Conservation (phyloP, 37 sponge, comb jelly and placozoan species). For the Aphrocallistes beatrix region DNA sequence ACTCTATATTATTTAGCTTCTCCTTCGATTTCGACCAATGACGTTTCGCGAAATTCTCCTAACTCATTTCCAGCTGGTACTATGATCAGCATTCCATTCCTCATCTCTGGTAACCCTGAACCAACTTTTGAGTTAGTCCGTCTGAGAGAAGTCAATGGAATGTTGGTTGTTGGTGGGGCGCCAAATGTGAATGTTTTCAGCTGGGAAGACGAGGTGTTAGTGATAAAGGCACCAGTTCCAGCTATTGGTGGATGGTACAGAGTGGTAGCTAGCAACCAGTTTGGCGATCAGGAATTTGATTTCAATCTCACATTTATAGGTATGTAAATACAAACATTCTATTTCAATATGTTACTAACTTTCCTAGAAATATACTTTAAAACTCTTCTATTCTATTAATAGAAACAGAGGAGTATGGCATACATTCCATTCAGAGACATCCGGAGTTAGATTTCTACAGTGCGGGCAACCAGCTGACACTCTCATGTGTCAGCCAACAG, state of each 20-base stretch:
- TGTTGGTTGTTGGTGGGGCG: not conserved
- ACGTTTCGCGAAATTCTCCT: not conserved
- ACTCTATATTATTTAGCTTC: not conserved
- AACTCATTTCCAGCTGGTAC: not conserved
- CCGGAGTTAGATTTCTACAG: not conserved
- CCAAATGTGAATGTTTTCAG: not conserved
- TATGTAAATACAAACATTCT: not conserved
- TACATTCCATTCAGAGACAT: not conserved
- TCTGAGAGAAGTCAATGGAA: not conserved
- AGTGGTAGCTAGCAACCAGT: not conserved
- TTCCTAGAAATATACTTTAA: not conserved
- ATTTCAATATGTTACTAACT: not conserved
- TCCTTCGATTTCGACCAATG: not conserved
- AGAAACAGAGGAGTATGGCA: not conserved
- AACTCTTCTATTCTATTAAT: too few relatives aligned
- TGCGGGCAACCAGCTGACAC: not conserved
- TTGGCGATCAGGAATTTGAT: not conserved
- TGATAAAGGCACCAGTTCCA: not conserved
- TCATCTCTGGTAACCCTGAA: not conserved
- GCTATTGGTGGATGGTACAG: not conserved
- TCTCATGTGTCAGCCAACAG: not conserved
- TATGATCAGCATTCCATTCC: not conserved
- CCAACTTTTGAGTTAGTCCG: not conserved
- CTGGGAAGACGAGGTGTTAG: not conserved
- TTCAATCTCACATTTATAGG: not conserved